Base-by-base conservation (phyloP, 2,888 invertebrate genomes). In the Zhuqinia jingwanae region DNA sequence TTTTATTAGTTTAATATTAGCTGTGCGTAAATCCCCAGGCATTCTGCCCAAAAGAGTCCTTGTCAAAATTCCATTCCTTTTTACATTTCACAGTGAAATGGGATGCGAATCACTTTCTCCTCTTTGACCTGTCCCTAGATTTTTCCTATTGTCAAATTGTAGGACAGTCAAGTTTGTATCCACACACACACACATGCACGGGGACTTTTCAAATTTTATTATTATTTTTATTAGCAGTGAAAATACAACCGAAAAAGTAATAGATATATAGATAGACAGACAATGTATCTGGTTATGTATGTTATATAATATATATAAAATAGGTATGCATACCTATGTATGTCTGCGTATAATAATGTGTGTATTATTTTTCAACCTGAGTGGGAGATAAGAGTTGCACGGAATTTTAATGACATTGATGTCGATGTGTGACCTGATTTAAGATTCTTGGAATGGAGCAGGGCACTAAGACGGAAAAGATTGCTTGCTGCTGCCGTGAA, bases 351-450 rank as follows among this genome's bases (percentile, higher is more conserved):
- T 36, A 36, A 47, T 6, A 22, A 63, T 3, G 30, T 36, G 0
- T 22, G 17, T 50, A 27, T 15, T 45, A 68, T 22, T 22, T 45
- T 17, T 47, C 47, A 27, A 47, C 47, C 47, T 70, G 70, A 50
- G 15, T 10, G 63, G n/a, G 56, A 22, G 17, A 53, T 30, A 47
- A 3, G 42, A 82, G 82, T 65, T 83, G 82, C 65, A 63, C 50
- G 65, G 82, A 83, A 83, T 83, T 75, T 75, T 50, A 76, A 83
- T 83, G 75, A 76, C 76, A 22, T 25, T 82, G 81, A 73, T 50
- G 60, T 58, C 42, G 73, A 20, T 76, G 36, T 77, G 76, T 83
- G 82, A 83, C 82, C 82, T 83, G 82, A 83, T 83, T 83, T 83
- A 50, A 63, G 63, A 75, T 73, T 82, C 73, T 73, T 36, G n/a